Evolutionary conservation across 2,113 vertebrate species (phyloP).

Genomic region (Callaeas wilsoni): DNA sequence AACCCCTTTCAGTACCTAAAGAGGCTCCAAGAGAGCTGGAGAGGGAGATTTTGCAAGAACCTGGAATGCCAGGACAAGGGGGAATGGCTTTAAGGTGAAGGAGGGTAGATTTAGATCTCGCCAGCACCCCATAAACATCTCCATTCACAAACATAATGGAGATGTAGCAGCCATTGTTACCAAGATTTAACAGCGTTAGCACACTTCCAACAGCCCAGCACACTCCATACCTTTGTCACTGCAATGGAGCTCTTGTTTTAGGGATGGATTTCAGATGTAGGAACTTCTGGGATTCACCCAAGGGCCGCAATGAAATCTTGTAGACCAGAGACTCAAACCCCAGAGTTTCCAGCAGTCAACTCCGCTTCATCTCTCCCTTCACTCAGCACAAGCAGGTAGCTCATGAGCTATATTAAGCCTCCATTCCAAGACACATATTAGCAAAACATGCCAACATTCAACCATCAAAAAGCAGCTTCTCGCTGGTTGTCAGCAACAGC

Average conservation of each 20-base stretch:
- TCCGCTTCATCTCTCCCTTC: not conserved
- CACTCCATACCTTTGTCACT: rapidly evolving
- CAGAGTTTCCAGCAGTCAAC: not conserved
- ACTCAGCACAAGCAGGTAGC: not conserved
- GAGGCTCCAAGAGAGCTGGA: not conserved
- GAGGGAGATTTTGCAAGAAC: not conserved
- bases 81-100: not conserved
- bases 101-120: not conserved
- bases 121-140: not conserved
- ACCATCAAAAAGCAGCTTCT: not conserved
- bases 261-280: not conserved
- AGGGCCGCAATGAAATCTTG: not conserved
- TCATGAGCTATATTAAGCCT: not conserved
- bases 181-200: not conserved
- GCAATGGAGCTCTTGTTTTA: not conserved
- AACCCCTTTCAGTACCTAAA: not conserved
- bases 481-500: not conserved
- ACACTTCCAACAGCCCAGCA: not conserved
- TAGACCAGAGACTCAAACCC: not conserved
- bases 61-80: not conserved
- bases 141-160: rapidly evolving
- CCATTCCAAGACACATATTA: not conserved
- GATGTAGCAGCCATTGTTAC: rapidly evolving
- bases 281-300: not conserved
- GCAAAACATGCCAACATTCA: not conserved